Conservation (phyloP, 2,888 invertebrate genomes). For the Ceratothoa steindachneri region DNA sequence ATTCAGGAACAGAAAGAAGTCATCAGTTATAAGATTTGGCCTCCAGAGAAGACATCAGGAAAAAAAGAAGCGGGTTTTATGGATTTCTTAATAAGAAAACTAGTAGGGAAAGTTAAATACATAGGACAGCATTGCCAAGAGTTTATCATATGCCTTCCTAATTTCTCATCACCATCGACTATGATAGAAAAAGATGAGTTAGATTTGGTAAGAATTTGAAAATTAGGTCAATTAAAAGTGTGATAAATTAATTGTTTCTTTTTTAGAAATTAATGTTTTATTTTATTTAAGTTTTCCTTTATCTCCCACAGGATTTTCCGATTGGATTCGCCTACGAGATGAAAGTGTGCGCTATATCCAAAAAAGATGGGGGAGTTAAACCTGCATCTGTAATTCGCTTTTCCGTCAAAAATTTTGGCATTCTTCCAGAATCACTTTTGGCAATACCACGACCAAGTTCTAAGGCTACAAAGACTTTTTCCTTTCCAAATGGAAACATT, state of each 20-base stretch:
- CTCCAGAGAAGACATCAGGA: neutral
- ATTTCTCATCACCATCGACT: no score
- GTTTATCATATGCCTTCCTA: no score
- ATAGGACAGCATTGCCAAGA: no score
- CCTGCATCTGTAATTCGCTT: neutral
- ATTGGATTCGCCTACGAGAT: neutral
- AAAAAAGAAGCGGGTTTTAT: no score
- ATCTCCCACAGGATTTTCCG: neutral
- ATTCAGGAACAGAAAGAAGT: neutral
- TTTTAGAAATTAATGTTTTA: neutral
- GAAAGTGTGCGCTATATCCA: neutral
- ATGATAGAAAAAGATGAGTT: no score
- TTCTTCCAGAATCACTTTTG: neutral
- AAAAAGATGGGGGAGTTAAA: neutral
- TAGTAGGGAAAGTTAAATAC: neutral
- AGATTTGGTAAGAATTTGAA: neutral
- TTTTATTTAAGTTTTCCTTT: neutral
- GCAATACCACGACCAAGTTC: neutral
- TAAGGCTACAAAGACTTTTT: neutral
- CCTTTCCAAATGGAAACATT: neutral
- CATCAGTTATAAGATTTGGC: neutral
- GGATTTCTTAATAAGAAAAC: neutral
- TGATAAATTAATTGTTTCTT: neutral
- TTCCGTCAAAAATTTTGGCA: neutral
- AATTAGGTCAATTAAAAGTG: no score